Percentiles rank a stretch among this genome's conserved stretches.
These are phyloP conservation scores for Dichetophora obliterata DNA, from an alignment of 2,888 invertebrate species.

Conservation along the genomic window DNA sequence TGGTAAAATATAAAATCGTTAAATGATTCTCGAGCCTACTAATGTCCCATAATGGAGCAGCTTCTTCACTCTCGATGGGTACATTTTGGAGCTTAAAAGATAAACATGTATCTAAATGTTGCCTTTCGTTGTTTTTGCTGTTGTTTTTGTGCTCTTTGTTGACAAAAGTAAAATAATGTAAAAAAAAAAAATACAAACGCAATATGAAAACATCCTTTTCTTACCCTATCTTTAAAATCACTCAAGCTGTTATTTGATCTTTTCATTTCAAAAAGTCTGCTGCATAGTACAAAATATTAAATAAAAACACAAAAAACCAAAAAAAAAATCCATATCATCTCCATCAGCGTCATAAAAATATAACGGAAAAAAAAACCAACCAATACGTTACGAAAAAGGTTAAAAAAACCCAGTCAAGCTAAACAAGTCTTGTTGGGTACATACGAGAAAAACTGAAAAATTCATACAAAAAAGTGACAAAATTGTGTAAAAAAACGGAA, in stretches of 20 bases:
- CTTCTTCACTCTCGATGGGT: too few species aligned
- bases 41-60: too few species aligned
- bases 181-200: too few species aligned
- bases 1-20: too few species aligned
- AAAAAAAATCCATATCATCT: background rate
- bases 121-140: too few species aligned
- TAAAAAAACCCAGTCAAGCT: constrained; percentile 36
- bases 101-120: too few species aligned
- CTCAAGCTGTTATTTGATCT: constrained; percentile 24
- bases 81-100: too few species aligned
- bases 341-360: background rate
- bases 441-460: constrained; percentile 38
- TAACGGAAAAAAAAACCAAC: background rate
- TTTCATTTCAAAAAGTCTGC: constrained; percentile 3
- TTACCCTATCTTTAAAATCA: background rate
- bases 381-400: background rate
- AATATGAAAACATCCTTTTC: background rate
- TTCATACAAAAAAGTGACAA: constrained; percentile 43
- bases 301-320: background rate
- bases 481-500: constrained; percentile 42
- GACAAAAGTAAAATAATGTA: too few species aligned
- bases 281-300: background rate
- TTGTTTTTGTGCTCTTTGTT: too few species aligned
- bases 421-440: constrained; percentile 49
- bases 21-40: too few species aligned